Conservation (phyloP, 2,113 vertebrate species). For the Haemorhous mexicanus region DNA sequence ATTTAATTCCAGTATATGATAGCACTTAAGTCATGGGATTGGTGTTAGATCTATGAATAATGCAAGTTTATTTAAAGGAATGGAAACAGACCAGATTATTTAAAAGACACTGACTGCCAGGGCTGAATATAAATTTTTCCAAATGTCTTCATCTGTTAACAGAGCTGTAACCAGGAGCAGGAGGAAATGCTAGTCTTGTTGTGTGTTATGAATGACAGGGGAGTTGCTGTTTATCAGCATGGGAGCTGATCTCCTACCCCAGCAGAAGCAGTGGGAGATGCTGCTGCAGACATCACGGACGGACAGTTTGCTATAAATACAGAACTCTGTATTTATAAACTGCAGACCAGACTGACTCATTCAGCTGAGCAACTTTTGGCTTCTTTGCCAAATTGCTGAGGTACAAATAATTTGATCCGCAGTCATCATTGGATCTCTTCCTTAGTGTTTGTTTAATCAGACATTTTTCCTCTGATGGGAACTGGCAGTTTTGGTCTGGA, state of each 20-base stretch:
- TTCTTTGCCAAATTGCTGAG: background rate
- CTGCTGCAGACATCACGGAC: background rate
- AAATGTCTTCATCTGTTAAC: slow-evolving; percentile 50
- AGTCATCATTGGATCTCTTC: background rate
- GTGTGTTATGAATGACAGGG: slow-evolving; percentile 16
- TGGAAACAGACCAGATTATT: slow-evolving; percentile 48
- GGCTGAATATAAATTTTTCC: slow-evolving; percentile 30
- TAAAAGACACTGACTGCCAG: slow-evolving; percentile 27
- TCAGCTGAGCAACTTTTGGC: background rate
- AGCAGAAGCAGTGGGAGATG: background rate
- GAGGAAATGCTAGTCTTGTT: slow-evolving; percentile 23
- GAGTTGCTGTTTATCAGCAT: background rate
- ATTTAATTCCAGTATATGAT: slow-evolving; percentile 44
- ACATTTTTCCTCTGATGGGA: background rate
- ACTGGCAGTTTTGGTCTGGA: background rate
- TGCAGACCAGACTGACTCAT: background rate
- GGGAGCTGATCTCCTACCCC: background rate
- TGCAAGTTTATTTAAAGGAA: slow-evolving; percentile 53
- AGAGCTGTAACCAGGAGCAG: slow-evolving; percentile 22
- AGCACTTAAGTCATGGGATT: slow-evolving; percentile 48
- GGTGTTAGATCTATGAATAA: slow-evolving; percentile 57
- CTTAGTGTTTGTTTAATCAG: background rate
- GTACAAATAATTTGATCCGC: background rate
- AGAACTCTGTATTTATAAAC: background rate
- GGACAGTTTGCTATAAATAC: background rate